These are phyloP conservation scores for Amblyopsis rosae DNA, from an alignment of 2,113 vertebrate genomes.

Conservation along the genomic window DNA sequence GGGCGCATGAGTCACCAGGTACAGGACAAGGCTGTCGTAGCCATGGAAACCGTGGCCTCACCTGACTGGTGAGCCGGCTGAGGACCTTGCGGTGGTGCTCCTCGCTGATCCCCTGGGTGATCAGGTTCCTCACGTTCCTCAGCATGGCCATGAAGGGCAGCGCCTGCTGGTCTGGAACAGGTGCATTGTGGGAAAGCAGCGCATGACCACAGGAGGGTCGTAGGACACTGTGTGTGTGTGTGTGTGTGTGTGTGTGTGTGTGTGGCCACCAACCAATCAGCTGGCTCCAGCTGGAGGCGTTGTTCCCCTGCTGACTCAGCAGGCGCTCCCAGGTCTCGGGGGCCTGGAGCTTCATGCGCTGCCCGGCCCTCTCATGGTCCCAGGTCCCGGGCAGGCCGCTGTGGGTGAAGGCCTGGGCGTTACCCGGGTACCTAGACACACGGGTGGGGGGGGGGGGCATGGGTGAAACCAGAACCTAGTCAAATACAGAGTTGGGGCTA, in stretches of 20 bases:
- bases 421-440: constrained; percentile 80
- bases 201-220: no score
- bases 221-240: neutral
- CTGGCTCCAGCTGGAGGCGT: constrained; percentile 80
- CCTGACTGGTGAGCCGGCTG: constrained; percentile 77
- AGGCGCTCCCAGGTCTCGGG: constrained; percentile 85
- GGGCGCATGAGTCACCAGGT: no score
- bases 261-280: constrained; percentile 80
- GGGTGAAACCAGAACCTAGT: no score
- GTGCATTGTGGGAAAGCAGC: neutral
- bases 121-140: constrained; percentile 87
- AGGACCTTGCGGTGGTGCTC: constrained; percentile 80
- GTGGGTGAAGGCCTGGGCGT: constrained; percentile 70
- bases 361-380: constrained; percentile 78
- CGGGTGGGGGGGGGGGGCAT: no score
- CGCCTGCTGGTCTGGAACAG: constrained; percentile 75
- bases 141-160: constrained; percentile 93
- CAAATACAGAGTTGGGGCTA: no score
- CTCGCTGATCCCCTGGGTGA: constrained; percentile 79
- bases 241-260: neutral
- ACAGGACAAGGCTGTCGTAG: no score
- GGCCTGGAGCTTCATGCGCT: constrained; percentile 81
- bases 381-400: constrained; percentile 82
- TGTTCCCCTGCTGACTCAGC: constrained; percentile 82
- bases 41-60: constrained; percentile 30